Conservation (phyloP, 1,140 invertebrate species). For the Drosophila burlai region DNA sequence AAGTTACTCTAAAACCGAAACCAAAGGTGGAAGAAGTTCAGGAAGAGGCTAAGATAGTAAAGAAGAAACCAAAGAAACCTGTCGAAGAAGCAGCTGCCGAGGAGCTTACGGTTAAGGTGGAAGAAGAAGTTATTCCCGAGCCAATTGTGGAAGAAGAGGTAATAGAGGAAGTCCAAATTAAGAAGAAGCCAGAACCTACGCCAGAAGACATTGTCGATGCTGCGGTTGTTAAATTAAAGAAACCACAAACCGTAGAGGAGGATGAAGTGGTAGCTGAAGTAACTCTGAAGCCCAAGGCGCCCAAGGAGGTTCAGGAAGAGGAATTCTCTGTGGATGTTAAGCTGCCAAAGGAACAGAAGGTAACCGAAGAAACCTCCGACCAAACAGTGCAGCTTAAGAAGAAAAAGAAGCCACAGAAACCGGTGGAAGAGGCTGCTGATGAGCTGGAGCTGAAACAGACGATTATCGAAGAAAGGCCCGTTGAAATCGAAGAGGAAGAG, state of each 20-base stretch:
- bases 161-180: slow-evolving; percentile 67
- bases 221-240: slow-evolving; percentile 62
- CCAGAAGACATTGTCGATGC: slow-evolving; percentile 56
- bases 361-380: slow-evolving; percentile 71
- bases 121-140: slow-evolving; percentile 68
- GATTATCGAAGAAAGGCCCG: slow-evolving; percentile 77
- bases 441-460: slow-evolving; percentile 86
- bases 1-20: slow-evolving; percentile 66
- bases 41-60: slow-evolving; percentile 76
- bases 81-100: slow-evolving; percentile 61
- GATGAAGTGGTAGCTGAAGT: slow-evolving; percentile 81
- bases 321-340: slow-evolving; percentile 78
- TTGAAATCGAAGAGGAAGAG: slow-evolving; percentile 85
- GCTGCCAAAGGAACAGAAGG: slow-evolving; percentile 61
- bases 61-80: slow-evolving; percentile 72
- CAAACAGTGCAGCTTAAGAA: slow-evolving; percentile 75
- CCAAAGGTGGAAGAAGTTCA: slow-evolving; percentile 71
- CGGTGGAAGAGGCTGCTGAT: slow-evolving; percentile 84
- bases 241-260: slow-evolving; percentile 62
- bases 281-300: slow-evolving; percentile 76
- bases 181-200: slow-evolving; percentile 53
- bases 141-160: slow-evolving; percentile 67
- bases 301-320: slow-evolving; percentile 73
- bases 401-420: slow-evolving; percentile 83
- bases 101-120: slow-evolving; percentile 73